Conservation (phyloP, 2,113 vertebrate species). For the Eublepharis macularius region DNA sequence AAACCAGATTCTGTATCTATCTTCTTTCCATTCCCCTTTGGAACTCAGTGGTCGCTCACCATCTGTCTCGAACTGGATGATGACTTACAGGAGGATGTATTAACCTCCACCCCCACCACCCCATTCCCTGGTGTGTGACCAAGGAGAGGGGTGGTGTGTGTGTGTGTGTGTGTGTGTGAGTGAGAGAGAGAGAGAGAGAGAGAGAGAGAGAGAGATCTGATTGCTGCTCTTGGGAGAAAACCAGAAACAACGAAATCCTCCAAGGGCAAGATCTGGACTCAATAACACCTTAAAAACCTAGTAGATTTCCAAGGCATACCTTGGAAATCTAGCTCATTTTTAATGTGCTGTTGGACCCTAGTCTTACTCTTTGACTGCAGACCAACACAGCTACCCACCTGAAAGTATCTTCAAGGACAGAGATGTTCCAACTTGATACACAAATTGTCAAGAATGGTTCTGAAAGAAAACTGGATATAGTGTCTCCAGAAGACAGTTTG, state of each 20-base stretch:
- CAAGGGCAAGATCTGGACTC: neutral
- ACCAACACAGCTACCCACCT: too few species aligned
- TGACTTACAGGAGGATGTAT: neutral
- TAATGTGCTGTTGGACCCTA: too few species aligned
- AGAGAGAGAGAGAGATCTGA: neutral
- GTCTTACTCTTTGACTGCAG: too few species aligned
- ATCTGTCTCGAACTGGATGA: conserved; percentile 12
- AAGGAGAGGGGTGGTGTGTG: neutral
- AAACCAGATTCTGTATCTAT: neutral
- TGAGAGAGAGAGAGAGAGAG: neutral
- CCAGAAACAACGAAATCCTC: neutral
- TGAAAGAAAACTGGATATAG: neutral
- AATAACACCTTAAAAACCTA: too few species aligned
- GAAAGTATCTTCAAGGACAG: neutral
- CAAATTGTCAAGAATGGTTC: neutral
- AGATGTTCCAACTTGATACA: neutral
- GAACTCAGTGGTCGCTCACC: neutral
- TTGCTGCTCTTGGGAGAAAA: neutral
- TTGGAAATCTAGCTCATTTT: too few species aligned
- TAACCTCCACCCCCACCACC: neutral
- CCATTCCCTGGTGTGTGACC: neutral
- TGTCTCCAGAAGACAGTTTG: neutral
- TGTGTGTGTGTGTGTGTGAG: neutral
- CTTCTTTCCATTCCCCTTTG: neutral
- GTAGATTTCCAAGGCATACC: too few species aligned